Evolutionary conservation across 1,140 invertebrate genomes (phyloP), one percentile per base, ranked within the genome.

Genomic region (Nymphalis io): DNA sequence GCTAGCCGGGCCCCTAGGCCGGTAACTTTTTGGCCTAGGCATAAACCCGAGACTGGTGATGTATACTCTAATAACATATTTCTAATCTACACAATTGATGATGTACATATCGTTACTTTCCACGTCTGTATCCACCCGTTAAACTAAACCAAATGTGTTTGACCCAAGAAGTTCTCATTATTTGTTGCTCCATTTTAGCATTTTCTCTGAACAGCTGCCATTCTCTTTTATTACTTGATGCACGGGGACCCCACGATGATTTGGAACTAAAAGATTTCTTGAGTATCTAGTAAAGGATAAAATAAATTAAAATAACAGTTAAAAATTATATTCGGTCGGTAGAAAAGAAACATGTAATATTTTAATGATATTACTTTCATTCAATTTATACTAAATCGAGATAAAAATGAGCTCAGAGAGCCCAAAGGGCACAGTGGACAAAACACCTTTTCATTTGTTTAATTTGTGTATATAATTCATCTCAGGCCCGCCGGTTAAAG

Each of bases 171-270:
- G 65, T 39, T 46, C 62, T 72, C 38, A 70, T 42, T 40, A 71
- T 69, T 12, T 80, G 27, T 10, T 79, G 70, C 0, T 79, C 72
- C 6, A 63, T 82, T 55, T 76, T 78, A 1, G 77, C 79, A 4
- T 93, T 86, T 18, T 88, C 80, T 68, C 93, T 94, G 74, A 92
- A 94, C 0, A 89, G 72, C 2, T 78, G 33, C 95, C 95, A 95
- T 44, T 93, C 87, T 40, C 84, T 83, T 16, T 86, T 84, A 1
- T 80, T 73, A 20, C 90, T 74, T 0, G 93, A 93, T 0, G 93
- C 68, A 10, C 93, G 79, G 1, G 95, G 95, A 2, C 95, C 95
- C 95, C 95, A 95, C 21, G 92, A 83, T 0, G 85, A 71, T 21
- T 91, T 93, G 3, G 93, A 79, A n/a, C 65, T 75, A 42, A 95